A percentile compares a stretch with the other conserved stretches of the same genome.
Conservation (phyloP, 2,797 vertebrate species). For the Coregonus suidteri region DNA sequence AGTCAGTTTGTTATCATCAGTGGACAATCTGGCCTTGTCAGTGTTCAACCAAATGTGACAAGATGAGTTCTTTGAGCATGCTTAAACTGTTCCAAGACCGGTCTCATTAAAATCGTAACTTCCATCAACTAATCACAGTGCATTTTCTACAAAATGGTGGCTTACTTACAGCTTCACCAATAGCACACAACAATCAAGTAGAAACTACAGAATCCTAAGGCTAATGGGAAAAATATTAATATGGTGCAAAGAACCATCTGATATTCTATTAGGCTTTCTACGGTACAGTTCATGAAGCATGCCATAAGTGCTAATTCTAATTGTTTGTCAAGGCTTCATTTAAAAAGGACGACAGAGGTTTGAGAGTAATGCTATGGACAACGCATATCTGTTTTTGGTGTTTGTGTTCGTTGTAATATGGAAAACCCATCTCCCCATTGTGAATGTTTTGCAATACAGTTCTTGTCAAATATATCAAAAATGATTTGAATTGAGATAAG, state of each 20-base stretch:
- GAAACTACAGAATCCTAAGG: not conserved
- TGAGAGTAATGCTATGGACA: too few species aligned
- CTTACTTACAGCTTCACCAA: not conserved
- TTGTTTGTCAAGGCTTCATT: too few species aligned
- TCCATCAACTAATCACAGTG: not conserved
- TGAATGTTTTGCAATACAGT: too few species aligned
- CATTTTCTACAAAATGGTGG: not conserved
- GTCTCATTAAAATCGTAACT: not conserved
- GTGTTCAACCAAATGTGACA: not conserved
- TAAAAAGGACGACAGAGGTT: too few species aligned
- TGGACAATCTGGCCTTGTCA: not conserved
- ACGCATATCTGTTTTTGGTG: too few species aligned
- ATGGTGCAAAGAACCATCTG: constrained; percentile 7
- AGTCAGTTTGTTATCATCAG: too few species aligned
- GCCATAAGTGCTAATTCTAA: too few species aligned
- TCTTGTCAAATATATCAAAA: too few species aligned
- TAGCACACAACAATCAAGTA: not conserved
- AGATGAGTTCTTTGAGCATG: not conserved
- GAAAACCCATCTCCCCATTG: too few species aligned
- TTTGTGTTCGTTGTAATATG: too few species aligned
- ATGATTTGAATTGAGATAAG: too few species aligned
- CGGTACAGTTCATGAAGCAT: constrained; percentile 10
- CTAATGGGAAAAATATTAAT: not conserved
- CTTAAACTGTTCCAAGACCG: not conserved
- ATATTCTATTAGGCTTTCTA: constrained; percentile 8